A percentile compares a stretch with the other conserved stretches of the same genome.
These are phyloP conservation scores for Penelope pileata DNA, from an alignment of 2,113 vertebrate species.

Conservation along the genomic window DNA sequence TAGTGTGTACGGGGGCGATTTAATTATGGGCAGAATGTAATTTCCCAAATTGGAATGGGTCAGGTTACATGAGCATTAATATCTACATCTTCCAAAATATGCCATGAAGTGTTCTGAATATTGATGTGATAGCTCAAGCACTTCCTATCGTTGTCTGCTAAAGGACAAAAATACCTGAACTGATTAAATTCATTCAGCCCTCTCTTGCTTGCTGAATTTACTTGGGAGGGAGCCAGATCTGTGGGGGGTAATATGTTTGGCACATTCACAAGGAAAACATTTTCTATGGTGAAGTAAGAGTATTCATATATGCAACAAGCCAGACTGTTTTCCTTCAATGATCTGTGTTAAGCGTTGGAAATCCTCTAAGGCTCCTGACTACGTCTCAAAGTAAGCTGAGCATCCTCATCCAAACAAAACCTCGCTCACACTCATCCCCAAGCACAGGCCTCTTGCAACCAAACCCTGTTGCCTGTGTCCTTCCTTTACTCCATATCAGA, in stretches of 20 bases:
- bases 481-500: background rate
- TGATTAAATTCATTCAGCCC: conserved; percentile 15
- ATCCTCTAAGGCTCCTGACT: conserved; percentile 22
- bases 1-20: background rate
- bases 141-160: conserved; percentile 6
- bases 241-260: conserved; percentile 35
- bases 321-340: conserved; percentile 45
- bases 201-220: conserved; percentile 13
- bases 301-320: conserved; percentile 52
- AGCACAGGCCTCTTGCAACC: background rate
- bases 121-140: conserved; percentile 37
- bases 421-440: background rate
- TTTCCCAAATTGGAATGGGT: conserved; percentile 57
- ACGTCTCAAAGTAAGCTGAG: background rate
- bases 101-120: conserved; percentile 8
- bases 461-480: background rate
- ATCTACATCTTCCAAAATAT: conserved; percentile 44
- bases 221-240: conserved; percentile 45
- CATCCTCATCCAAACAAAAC: background rate
- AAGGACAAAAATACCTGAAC: conserved; percentile 57
- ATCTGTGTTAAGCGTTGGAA: conserved; percentile 24
- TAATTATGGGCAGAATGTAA: conserved; percentile 54
- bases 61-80: conserved; percentile 1
- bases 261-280: conserved; percentile 49
- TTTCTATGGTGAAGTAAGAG: conserved; percentile 26